Conservation (phyloP, 2,797 vertebrate genomes). For the Pseudochirops corinnae region DNA sequence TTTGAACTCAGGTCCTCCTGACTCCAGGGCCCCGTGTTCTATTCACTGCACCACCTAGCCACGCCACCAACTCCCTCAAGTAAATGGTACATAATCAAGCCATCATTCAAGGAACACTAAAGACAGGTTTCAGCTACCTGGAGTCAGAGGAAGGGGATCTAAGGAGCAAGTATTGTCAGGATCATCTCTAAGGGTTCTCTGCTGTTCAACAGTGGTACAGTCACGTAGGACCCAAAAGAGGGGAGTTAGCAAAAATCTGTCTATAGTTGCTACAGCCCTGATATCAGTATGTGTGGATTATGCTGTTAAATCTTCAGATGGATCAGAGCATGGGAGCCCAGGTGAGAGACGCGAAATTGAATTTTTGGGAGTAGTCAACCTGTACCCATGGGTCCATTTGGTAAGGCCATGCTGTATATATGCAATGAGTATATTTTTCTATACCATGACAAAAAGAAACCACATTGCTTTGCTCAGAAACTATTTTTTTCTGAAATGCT, state of each 20-base stretch:
- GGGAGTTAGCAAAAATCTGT: neutral
- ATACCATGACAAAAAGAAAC: neutral
- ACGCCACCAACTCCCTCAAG: neutral
- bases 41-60: too few relatives aligned
- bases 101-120: neutral
- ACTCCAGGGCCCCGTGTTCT: too few relatives aligned
- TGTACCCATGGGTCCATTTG: neutral
- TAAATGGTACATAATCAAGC: neutral
- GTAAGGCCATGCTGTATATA: neutral
- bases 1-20: too few relatives aligned
- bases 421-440: neutral
- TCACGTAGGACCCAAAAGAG: neutral
- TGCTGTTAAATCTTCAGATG: neutral
- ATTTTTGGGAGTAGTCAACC: neutral
- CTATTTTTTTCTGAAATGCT: constrained; percentile 3
- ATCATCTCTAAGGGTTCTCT: constrained; percentile 1
- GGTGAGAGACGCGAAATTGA: neutral
- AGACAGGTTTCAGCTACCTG: neutral
- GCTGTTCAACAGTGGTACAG: neutral
- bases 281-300: neutral
- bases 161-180: neutral
- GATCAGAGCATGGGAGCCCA: neutral
- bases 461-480: constrained; percentile 13
- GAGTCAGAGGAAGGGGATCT: neutral
- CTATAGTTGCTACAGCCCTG: neutral